A percentile compares a stretch with the other conserved stretches of the same genome.
Evolutionary conservation across 2,888 invertebrate genomes (phyloP).

Genomic region (Subacronicta megacephala): DNA sequence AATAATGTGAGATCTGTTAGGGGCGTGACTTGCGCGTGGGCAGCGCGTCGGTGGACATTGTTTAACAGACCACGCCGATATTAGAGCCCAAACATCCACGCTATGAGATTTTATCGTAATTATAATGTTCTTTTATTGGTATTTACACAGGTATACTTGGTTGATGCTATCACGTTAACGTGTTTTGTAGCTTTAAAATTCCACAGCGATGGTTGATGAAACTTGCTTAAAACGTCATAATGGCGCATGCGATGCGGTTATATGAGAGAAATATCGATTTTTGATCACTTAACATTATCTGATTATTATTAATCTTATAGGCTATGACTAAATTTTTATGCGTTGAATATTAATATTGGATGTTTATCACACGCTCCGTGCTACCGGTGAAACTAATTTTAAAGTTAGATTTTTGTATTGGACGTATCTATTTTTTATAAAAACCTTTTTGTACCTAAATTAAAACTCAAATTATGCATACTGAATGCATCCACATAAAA

Average conservation of each 20-base stretch:
- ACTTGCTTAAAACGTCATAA: slow-evolving; percentile 39
- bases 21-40: slow-evolving; percentile 84
- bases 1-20: slow-evolving; percentile 75
- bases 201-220: slow-evolving; percentile 41
- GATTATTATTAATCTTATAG: slow-evolving; percentile 5
- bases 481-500: slow-evolving; percentile 12
- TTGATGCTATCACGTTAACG: slow-evolving; percentile 63
- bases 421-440: slow-evolving; percentile 34
- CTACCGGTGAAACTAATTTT: slow-evolving; percentile 38
- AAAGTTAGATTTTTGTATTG: slow-evolving; percentile 47
- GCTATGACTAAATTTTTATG: slow-evolving; percentile 20
- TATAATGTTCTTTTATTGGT: slow-evolving; percentile 87
- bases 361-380: slow-evolving; percentile 40
- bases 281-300: slow-evolving; percentile 34
- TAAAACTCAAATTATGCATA: slow-evolving; percentile 34
- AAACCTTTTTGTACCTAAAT: slow-evolving; percentile 30
- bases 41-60: slow-evolving; percentile 85
- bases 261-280: slow-evolving; percentile 16
- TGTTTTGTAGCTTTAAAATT: slow-evolving; percentile 50
- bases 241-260: slow-evolving; percentile 12
- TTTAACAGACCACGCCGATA: slow-evolving; percentile 78
- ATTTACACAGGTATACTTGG: slow-evolving; percentile 78
- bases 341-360: slow-evolving; percentile 44
- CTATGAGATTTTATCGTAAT: slow-evolving; percentile 83
- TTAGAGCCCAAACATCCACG: slow-evolving; percentile 80